Evolutionary conservation across 2,888 invertebrate species (phyloP), one percentile per base, ranked within the genome.

Genomic region (Pheosia tremula): DNA sequence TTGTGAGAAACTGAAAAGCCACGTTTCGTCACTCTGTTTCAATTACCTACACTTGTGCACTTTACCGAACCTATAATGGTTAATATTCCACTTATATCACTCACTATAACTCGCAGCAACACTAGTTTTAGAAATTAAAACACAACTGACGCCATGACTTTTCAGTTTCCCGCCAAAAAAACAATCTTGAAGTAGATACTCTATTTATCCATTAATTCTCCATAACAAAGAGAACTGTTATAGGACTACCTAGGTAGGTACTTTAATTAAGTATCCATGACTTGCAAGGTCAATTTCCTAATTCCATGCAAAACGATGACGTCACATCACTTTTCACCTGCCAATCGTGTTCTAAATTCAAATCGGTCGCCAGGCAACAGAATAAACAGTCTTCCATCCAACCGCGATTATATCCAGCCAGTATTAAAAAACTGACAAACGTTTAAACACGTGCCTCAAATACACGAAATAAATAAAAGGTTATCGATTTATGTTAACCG

Each of bases 321-420:
- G 54, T 54, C 54, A 54, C 54, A 38, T 58, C 6, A 56, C 62
- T 60, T 64, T 66, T 62, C 39, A 59, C 6, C 63, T 62, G 57
- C 56, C 53, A 57, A 45, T 52, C 59, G 58, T 39, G 64, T 64
- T 66, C 66, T 64, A 64, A 64, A 37, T 59, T 43, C 39, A 39
- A 66, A 68, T 58, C 50, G n/a, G 68, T 66, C 38, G 10, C 68
- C 47, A 54, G n/a, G 68, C 68, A 64, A 66, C 68, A n/a, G 47
- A 62, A 66, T 64, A 59, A 69, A 66, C 66, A 66, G 64, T 41
- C 63, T 60, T 41, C 54, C 7, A 50, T 58, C 24, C 36, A 11
- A n/a, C 56, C 53, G 62, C 55, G 13, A 57, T 57, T 47, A 50
- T 58, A 63, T 63, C 59, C 61, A 49, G 57, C 61, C 60, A 63